phyloP scores from a whole-genome alignment of 2,797 vertebrate genomes.

The Coregonus sp. region DNA sequence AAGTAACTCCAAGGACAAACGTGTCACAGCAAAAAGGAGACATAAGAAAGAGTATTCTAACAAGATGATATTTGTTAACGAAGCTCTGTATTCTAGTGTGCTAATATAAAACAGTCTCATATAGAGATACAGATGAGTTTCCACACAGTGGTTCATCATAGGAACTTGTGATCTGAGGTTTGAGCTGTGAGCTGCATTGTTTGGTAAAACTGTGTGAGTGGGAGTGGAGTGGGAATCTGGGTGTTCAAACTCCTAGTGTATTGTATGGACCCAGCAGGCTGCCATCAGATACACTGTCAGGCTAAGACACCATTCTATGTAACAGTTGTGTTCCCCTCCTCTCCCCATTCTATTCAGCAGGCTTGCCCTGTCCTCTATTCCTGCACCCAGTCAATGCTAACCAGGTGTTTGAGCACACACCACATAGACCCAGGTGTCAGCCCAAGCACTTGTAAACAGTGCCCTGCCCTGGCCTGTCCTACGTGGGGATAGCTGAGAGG shows the following conservation, averaged over 20 bases:
- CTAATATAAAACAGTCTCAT: conserved; percentile 24
- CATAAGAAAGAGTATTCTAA: neutral
- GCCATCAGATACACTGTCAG: conserved; percentile 63
- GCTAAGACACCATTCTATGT: conserved; percentile 71
- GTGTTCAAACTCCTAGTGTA: conserved; percentile 60
- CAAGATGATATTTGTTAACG: conserved; percentile 36
- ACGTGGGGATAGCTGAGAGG: conserved; percentile 67
- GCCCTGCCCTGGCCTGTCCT: conserved; percentile 48
- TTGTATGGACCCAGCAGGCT: conserved; percentile 86
- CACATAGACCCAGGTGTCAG: conserved; percentile 26
- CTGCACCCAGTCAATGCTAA: conserved; percentile 29
- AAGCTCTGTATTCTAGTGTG: conserved; percentile 59
- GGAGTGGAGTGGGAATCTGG: conserved; percentile 16
- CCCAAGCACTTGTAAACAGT: conserved; percentile 68
- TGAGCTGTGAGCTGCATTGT: conserved; percentile 63
- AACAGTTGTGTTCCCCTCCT: conserved; percentile 9
- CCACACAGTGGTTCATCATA: conserved; percentile 69
- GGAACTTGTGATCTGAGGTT: conserved; percentile 40
- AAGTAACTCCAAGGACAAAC: neutral
- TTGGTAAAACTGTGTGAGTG: conserved; percentile 65
- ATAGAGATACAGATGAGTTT: conserved; percentile 41
- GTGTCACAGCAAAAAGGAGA: conserved; percentile 10
- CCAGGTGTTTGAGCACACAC: conserved; percentile 63
- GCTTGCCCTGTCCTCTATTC: neutral
- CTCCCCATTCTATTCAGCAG: neutral